Conservation (phyloP, 2,113 vertebrate species). For the Lagenorhynchus albirostris region DNA sequence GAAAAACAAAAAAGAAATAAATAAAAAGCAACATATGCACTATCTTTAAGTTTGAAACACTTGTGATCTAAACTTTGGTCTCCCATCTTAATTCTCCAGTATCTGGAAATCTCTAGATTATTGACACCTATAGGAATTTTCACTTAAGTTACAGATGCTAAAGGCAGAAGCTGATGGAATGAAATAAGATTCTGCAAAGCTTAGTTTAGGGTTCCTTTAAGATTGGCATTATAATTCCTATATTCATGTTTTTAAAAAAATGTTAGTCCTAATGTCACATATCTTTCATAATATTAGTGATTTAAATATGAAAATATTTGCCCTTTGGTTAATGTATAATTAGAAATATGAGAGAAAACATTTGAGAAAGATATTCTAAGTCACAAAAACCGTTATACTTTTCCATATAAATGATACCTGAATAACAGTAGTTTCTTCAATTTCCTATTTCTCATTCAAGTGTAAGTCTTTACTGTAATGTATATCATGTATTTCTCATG, state of each 20-base stretch:
- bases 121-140: neutral
- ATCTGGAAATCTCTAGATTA: neutral
- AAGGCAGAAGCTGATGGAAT: neutral
- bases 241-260: neutral
- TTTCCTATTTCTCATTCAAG: neutral
- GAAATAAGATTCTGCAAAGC: neutral
- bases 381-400: neutral
- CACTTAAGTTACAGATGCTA: neutral
- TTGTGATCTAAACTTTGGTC: neutral
- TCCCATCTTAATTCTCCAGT: neutral
- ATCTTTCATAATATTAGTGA: neutral
- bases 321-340: neutral
- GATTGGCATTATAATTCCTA: neutral
- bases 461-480: neutral
- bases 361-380: neutral
- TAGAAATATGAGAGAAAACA: neutral
- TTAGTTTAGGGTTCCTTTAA: neutral
- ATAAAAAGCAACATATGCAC: neutral
- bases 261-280: neutral
- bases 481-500: neutral
- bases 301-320: neutral
- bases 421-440: neutral
- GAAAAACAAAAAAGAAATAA: neutral
- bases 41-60: neutral
- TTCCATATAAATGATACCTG: neutral